Base-by-base conservation (phyloP, 2,888 invertebrate species). In the Lasiommata megera region DNA sequence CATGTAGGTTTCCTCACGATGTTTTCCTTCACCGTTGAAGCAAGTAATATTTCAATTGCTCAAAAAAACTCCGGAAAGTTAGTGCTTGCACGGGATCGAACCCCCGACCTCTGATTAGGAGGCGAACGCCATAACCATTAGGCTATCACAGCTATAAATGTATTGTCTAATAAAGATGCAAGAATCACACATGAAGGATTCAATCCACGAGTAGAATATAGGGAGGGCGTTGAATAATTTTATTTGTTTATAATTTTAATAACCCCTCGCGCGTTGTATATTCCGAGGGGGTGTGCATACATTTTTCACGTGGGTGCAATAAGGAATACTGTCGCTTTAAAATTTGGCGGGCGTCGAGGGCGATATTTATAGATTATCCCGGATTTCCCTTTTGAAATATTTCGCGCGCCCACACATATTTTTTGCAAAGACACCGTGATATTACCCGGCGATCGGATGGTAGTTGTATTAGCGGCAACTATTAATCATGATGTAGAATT, bases 211-310 rank as follows among this genome's bases (percentile, higher is more conserved):
- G 72, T 72, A 62, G 65, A 65, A 66, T 67, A 71, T 69, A 74
- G 80, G 81, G 82, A 77, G 78, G 71, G 75, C 72, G 65, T 72
- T 76, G 87, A 84, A 87, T 87, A 87, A 85, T 87, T 84, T 85
- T 88, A 88, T 88, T 88, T 88, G 88, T 88, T 88, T 88, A 86
- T 88, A 88, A 88, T 88, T 88, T 88, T 88, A 88, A 89, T 89
- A 88, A 86, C 85, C 86, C 83, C 68, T 70, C 72, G 70, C 76
- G 69, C 76, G 72, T 62, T 74, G 71, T 77, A 77, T 78, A 76
- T 79, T 73, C 69, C 70, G 60, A 60, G 64, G 75, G 84, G 84
- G 84, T 77, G 82, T 78, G 83, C 79, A 81, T 82, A 83, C 80
- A 87, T 88, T 88, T 88, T 85, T 86, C 85, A 82, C 79, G 65